Evolutionary conservation across 2,888 invertebrate species (phyloP), one percentile per base, ranked within the genome.

Genomic region (Amphipyra tragopoginis): DNA sequence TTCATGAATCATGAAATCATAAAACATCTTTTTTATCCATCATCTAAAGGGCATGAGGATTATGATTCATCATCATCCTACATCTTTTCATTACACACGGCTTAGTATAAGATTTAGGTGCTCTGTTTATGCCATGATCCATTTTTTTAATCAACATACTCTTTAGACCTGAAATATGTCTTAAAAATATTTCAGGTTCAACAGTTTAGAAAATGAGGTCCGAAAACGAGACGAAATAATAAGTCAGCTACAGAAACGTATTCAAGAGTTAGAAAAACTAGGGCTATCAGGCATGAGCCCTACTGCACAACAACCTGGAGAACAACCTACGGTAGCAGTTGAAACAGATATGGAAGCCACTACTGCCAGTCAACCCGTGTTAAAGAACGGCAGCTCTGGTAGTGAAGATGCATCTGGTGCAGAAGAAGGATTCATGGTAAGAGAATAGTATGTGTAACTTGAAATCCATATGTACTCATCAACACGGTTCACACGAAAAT

Each of bases 221-320:
- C 95, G 96, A 36, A 96, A 96, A 81, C 95, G 98, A 39, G 98
- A 98, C 85, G 97, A 97, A 83, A 96, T 98, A 64, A 98, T 98
- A 79, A 96, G 95, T 53, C 96, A 97, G 85, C 95, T 98, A 42
- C 97, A 97, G 86, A 95, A 95, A 76, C 95, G 97, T 81, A 97
- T 97, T 80, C 95, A 96, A 86, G 96, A 97, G 84, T 85, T 97
- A 75, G 97, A 97, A 84, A 90, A 86, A 56, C 67, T 91, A 44
- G 93, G 93, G 1, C 67, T 91, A 15, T 57, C 86, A 21, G 80
- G 85, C 2, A 49, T 72, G 11, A 83, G 65, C 72, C 77, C 81
- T 6, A 53, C 73, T 29, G 54, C 64, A 14, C 79, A 80, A 47
- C 69, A 68, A 33, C 54, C 67, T n/a, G 79, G 77, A 38, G 70